Conservation (phyloP, 2,113 vertebrate species). For the Dissostichus mawsoni region DNA sequence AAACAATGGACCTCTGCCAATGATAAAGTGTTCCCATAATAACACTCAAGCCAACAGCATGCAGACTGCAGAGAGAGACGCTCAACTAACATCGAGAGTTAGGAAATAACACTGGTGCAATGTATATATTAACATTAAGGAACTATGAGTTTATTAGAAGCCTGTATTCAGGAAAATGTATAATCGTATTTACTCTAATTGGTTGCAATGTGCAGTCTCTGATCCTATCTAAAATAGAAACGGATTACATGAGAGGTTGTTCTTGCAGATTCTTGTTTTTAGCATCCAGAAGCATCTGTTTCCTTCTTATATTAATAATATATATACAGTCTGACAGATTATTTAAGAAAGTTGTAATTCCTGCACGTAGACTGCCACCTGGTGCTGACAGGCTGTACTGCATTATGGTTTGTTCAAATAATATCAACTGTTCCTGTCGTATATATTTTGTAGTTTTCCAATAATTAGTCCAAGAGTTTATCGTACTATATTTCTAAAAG, state of each 20-base stretch:
- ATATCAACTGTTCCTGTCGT: neutral
- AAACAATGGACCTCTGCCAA: constrained; percentile 27
- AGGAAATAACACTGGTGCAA: neutral
- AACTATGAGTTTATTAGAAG: neutral
- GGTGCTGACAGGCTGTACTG: constrained; percentile 33
- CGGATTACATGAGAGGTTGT: neutral
- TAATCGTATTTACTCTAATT: neutral
- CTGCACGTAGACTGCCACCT: constrained; percentile 47
- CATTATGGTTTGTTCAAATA: neutral
- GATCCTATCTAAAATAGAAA: neutral
- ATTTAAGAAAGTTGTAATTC: neutral
- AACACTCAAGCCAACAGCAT: neutral
- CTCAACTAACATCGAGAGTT: neutral
- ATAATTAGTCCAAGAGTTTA: no score
- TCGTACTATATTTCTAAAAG: no score
- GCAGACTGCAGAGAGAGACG: neutral
- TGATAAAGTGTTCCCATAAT: neutral
- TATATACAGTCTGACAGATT: no score
- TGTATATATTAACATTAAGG: neutral
- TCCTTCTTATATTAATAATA: neutral
- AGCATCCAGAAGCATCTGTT: neutral
- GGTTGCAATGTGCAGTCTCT: neutral
- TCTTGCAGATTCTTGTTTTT: neutral
- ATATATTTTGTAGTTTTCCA: no score
- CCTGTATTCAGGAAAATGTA: neutral